These are phyloP conservation scores for Zaprionus inermis DNA, from an alignment of 1,140 invertebrate species.

Conservation along the genomic window DNA sequence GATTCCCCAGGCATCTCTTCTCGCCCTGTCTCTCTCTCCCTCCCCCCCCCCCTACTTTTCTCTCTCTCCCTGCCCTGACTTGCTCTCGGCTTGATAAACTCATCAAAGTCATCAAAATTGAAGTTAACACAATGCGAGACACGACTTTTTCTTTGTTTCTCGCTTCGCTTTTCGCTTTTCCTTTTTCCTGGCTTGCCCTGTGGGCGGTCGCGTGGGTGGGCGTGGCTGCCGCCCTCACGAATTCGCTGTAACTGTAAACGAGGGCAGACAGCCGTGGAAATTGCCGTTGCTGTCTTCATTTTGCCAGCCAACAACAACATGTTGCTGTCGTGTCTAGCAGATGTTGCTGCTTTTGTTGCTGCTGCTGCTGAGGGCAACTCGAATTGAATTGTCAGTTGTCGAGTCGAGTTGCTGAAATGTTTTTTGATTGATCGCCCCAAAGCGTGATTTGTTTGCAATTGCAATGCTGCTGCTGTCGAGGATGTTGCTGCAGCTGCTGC, in stretches of 20 bases:
- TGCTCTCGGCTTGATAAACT: constrained; percentile 66
- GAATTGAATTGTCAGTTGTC: constrained; percentile 78
- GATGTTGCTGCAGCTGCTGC: constrained; percentile 16
- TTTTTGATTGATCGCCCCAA: constrained; percentile 67
- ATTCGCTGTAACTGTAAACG: constrained; percentile 64
- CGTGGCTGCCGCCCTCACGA: constrained; percentile 66
- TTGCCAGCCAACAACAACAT: constrained; percentile 29
- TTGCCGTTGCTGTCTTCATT: constrained; percentile 42
- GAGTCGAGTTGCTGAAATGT: constrained; percentile 37
- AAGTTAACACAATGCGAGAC: constrained; percentile 68
- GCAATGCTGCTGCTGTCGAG: constrained; percentile 30
- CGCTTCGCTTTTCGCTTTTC: too few relatives aligned
- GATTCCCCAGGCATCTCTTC: not conserved
- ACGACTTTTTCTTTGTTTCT: constrained; percentile 51
- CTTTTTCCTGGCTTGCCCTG: not conserved
- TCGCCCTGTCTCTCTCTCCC: not conserved
- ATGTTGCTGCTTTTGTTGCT: not conserved
- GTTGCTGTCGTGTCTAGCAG: constrained; percentile 36
- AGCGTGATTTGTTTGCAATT: constrained; percentile 76
- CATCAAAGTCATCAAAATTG: constrained; percentile 77
- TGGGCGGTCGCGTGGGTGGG: constrained; percentile 40
- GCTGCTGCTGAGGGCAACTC: constrained; percentile 9
- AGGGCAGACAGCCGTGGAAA: constrained; percentile 9
- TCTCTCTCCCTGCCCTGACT: constrained; percentile 31
- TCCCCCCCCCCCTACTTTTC: not conserved